Evolutionary conservation across 2,113 vertebrate species (phyloP).

Genomic region (Panthera leo): DNA sequence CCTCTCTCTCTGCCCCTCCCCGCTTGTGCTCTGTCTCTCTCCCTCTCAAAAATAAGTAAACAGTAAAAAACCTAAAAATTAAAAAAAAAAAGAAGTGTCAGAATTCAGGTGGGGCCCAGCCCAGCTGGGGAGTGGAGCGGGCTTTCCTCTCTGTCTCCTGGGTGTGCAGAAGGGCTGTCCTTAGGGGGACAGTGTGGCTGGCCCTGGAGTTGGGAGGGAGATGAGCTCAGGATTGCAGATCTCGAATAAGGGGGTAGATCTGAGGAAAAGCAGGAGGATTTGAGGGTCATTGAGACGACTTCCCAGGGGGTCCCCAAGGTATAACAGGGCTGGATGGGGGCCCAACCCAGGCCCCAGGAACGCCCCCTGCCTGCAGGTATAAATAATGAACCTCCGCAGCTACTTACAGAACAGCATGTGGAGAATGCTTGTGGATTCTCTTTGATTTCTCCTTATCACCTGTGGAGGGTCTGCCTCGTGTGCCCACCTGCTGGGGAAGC

Average conservation of each 20-base stretch:
- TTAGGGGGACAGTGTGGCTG: background rate
- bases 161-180: background rate
- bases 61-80: too few relatives aligned
- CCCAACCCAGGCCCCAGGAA: background rate
- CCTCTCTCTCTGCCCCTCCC: too few relatives aligned
- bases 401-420: background rate
- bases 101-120: background rate
- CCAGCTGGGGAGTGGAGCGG: fast-evolving
- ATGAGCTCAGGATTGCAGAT: background rate
- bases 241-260: background rate
- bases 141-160: background rate
- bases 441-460: conserved; percentile 61
- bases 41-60: too few relatives aligned
- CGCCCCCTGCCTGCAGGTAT: background rate
- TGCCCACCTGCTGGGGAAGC: background rate
- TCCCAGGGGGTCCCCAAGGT: background rate
- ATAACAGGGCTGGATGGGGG: too few relatives aligned
- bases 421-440: conserved; percentile 36
- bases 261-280: background rate
- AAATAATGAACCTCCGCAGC: conserved; percentile 29
- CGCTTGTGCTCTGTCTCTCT: too few relatives aligned
- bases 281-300: background rate
- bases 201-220: background rate
- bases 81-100: background rate
- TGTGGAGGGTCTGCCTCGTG: background rate